Evolutionary conservation across 2,113 vertebrate genomes (phyloP).

Genomic region (Camelus dromedarius): DNA sequence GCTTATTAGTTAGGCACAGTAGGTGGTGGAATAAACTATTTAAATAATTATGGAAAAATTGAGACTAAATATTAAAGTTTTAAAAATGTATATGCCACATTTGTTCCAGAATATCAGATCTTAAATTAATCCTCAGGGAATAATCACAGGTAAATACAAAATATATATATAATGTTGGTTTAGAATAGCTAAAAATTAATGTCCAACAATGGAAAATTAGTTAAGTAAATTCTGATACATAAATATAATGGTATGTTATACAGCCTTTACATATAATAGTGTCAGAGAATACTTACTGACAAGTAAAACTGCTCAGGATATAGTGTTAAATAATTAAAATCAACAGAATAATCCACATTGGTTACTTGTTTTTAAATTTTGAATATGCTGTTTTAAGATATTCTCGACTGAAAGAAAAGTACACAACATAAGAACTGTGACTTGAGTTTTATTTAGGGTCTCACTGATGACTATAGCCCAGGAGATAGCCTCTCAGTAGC

Average conservation of each 20-base stretch:
- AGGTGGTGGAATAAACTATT: background rate
- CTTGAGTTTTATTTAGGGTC: background rate
- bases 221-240: background rate
- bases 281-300: background rate
- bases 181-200: background rate
- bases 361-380: background rate
- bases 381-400: background rate
- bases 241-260: background rate
- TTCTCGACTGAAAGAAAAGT: background rate
- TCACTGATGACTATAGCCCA: background rate
- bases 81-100: background rate
- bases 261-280: background rate
- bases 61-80: background rate
- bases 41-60: conserved; percentile 16
- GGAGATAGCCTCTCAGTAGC: background rate
- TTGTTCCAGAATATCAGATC: background rate
- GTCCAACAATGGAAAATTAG: background rate
- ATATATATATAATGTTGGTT: background rate
- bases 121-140: conserved; percentile 18
- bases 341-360: background rate
- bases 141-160: background rate
- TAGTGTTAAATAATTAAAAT: background rate
- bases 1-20: background rate
- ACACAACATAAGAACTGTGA: background rate
- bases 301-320: background rate